A percentile compares a stretch with the other conserved stretches of the same genome.
These are phyloP conservation scores for Cygnus buccinator DNA, from an alignment of 2,113 vertebrate genomes.

Conservation along the genomic window DNA sequence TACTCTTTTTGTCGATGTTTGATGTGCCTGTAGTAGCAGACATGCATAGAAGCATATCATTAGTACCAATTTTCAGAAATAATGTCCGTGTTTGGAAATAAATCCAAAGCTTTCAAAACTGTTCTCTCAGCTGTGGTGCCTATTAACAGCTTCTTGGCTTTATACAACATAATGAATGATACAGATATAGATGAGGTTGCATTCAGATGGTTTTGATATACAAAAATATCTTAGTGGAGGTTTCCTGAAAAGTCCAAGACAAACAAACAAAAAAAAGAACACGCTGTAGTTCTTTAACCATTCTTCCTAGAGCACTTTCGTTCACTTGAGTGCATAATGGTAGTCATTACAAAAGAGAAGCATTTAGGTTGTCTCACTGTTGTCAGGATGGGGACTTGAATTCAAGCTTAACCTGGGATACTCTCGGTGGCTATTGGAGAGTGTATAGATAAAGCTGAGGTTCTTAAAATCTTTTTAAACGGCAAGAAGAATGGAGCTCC, in stretches of 20 bases:
- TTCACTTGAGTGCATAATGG: not conserved
- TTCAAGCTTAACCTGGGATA: not conserved
- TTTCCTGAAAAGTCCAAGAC: not conserved
- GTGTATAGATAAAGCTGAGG: not conserved
- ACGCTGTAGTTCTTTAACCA: not conserved
- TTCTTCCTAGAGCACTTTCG: not conserved
- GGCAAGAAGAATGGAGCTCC: not conserved
- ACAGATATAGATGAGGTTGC: not conserved
- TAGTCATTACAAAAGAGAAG: not conserved
- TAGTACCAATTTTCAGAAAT: not conserved
- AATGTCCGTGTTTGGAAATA: not conserved
- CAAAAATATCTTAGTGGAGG: not conserved
- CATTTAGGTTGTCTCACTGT: not conserved
- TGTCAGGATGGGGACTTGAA: not conserved
- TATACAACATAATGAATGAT: not conserved
- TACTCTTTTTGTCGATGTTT: not conserved
- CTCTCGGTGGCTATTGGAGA: not conserved
- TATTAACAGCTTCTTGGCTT: not conserved
- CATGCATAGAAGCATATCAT: fast-evolving
- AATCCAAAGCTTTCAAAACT: not conserved
- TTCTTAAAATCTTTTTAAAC: not conserved
- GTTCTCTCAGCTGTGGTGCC: not conserved
- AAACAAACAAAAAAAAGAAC: not conserved
- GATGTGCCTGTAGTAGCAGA: not conserved
- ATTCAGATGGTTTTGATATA: not conserved